phyloP scores from a whole-genome alignment of 2,888 invertebrate genomes.

The Hirtodrosophila trivittata region DNA sequence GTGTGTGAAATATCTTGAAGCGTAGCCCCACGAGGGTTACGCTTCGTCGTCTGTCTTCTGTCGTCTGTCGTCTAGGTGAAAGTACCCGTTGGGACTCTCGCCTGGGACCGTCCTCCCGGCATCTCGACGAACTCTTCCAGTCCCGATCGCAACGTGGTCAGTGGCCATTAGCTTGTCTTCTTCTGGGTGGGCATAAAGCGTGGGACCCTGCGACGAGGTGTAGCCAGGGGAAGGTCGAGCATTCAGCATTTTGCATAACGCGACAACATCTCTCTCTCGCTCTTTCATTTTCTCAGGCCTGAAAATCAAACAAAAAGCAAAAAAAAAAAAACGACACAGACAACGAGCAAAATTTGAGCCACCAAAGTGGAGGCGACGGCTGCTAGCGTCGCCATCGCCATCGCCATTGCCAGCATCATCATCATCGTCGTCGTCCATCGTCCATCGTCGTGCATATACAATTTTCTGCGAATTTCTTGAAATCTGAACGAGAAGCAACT shows the following conservation, averaged over 20 bases:
- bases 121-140: neutral
- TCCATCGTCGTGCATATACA: conserved; percentile 72
- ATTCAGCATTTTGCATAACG: conserved; percentile 68
- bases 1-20: conserved; percentile 64
- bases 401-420: conserved; percentile 11
- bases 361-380: conserved; percentile 26
- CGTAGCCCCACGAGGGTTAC: conserved; percentile 52
- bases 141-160: conserved; percentile 15
- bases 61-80: conserved; percentile 60
- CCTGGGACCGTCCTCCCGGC: neutral
- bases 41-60: conserved; percentile 40
- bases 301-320: conserved; percentile 32
- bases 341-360: conserved; percentile 39
- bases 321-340: too few relatives aligned
- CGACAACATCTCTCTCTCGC: conserved; percentile 60
- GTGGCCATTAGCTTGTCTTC: conserved; percentile 54
- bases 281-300: conserved; percentile 48
- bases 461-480: conserved; percentile 77
- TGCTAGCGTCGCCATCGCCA: conserved; percentile 1
- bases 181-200: conserved; percentile 63
- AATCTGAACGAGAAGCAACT: conserved; percentile 65
- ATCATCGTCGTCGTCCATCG: conserved; percentile 34
- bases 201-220: conserved; percentile 16
- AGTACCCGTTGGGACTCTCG: conserved; percentile 45
- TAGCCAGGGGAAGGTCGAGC: neutral